These are phyloP conservation scores for Drosophila nigritarsus DNA, from an alignment of 2,888 invertebrate genomes.

Conservation along the genomic window DNA sequence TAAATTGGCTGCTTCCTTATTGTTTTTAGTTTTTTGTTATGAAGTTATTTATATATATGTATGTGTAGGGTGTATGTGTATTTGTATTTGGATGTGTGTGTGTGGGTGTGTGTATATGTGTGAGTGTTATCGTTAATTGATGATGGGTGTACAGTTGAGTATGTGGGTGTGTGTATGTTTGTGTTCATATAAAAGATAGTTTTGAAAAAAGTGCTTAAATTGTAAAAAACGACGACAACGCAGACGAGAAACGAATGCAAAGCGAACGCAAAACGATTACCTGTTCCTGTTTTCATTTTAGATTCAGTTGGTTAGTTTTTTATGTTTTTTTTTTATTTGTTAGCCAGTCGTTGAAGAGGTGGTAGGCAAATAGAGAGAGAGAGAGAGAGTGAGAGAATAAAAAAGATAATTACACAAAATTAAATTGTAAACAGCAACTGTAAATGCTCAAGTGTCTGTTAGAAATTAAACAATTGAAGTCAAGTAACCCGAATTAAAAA, in stretches of 20 bases:
- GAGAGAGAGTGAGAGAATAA: conserved; percentile 13
- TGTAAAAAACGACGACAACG: conserved; percentile 69
- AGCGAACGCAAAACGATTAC: conserved; percentile 67
- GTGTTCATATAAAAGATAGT: conserved; percentile 67
- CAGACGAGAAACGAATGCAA: conserved; percentile 66
- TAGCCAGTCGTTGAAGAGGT: conserved; percentile 42
- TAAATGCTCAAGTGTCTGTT: conserved; percentile 35
- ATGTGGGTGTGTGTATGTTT: conserved; percentile 28
- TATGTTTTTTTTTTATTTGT: conserved; percentile 23
- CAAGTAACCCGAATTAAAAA: conserved; percentile 24
- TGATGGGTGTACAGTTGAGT: not conserved
- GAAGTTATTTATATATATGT: conserved; percentile 44
- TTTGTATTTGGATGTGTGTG: conserved; percentile 27
- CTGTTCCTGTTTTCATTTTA: conserved; percentile 69
- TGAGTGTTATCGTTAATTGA: conserved; percentile 4
- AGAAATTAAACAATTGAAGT: conserved; percentile 41
- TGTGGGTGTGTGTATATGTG: conserved; percentile 26
- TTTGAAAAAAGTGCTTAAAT: conserved; percentile 77
- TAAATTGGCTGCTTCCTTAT: conserved; percentile 68
- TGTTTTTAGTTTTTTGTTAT: conserved; percentile 47
- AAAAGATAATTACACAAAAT: conserved; percentile 19
- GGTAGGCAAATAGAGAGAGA: conserved; percentile 13
- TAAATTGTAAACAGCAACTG: conserved; percentile 40
- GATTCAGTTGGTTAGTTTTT: conserved; percentile 5
- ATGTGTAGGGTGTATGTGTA: conserved; percentile 15